Conservation (phyloP, 2,797 vertebrate species). For the Neopelma chrysocephalum region DNA sequence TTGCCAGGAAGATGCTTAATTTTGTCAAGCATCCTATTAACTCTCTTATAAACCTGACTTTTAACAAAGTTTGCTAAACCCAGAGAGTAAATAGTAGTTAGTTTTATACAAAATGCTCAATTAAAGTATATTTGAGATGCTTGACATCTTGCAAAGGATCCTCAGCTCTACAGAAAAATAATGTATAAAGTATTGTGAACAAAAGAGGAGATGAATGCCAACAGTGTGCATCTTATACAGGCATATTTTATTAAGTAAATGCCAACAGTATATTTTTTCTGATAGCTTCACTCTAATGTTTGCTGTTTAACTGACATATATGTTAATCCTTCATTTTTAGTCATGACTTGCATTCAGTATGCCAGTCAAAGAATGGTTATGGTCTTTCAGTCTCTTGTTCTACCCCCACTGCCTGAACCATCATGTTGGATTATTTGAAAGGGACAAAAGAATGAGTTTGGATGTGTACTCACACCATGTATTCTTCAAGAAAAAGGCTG, state of each 20-base stretch:
- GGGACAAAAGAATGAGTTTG: neutral
- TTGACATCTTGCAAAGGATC: neutral
- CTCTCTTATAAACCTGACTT: neutral
- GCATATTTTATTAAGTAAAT: neutral
- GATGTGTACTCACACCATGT: slow-evolving; percentile 9
- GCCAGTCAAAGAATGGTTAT: neutral
- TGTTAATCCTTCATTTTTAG: neutral
- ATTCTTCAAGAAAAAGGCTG: slow-evolving; percentile 36
- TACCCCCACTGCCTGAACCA: neutral
- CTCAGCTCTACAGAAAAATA: neutral
- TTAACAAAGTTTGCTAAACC: neutral
- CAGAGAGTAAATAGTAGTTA: neutral
- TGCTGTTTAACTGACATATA: neutral
- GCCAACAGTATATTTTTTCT: neutral
- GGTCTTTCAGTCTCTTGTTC: neutral
- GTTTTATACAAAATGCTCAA: neutral
- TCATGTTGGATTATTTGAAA: slow-evolving; percentile 2
- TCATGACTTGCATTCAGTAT: neutral
- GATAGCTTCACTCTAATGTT: neutral
- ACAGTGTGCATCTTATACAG: neutral
- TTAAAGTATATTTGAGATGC: neutral
- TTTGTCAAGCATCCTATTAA: neutral
- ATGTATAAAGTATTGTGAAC: neutral
- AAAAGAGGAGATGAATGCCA: neutral
- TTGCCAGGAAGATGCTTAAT: neutral